A percentile compares a stretch with the other conserved stretches of the same genome.
These are phyloP conservation scores for Cervus canadensis DNA, from an alignment of 2,113 vertebrate species.

Conservation along the genomic window DNA sequence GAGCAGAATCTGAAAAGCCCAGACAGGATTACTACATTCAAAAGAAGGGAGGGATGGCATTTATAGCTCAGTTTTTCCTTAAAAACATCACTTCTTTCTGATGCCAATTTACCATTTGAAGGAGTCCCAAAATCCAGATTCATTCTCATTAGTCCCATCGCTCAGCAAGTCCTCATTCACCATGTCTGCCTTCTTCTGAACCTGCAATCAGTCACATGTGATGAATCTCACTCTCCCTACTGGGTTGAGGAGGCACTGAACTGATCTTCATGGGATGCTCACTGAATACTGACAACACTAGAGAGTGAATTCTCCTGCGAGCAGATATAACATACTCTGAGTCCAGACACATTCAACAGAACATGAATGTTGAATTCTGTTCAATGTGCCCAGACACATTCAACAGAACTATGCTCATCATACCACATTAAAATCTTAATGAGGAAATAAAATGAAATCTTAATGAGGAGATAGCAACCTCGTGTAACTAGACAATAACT, in stretches of 20 bases:
- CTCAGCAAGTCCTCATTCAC: conserved; percentile 95
- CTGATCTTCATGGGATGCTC: background rate
- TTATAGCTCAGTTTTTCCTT: background rate
- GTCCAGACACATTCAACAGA: background rate
- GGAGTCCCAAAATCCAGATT: conserved; percentile 96
- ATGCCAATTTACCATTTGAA: conserved; percentile 87
- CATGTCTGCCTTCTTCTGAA: conserved; percentile 97
- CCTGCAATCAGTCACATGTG: conserved; percentile 80
- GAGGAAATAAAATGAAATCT: background rate
- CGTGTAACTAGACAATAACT: background rate
- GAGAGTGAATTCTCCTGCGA: background rate
- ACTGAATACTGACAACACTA: background rate
- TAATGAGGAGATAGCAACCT: background rate
- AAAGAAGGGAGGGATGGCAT: background rate
- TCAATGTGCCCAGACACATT: background rate
- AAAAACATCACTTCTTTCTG: background rate
- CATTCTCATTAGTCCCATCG: conserved; percentile 89
- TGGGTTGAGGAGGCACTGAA: background rate
- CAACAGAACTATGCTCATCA: background rate
- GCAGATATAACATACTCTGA: background rate
- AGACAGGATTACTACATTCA: background rate
- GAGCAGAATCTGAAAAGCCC: background rate
- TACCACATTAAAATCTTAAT: background rate
- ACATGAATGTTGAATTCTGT: background rate
- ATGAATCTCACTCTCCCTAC: background rate